Evolutionary conservation across 2,797 vertebrate species (phyloP).

Genomic region (Platalea minor): DNA sequence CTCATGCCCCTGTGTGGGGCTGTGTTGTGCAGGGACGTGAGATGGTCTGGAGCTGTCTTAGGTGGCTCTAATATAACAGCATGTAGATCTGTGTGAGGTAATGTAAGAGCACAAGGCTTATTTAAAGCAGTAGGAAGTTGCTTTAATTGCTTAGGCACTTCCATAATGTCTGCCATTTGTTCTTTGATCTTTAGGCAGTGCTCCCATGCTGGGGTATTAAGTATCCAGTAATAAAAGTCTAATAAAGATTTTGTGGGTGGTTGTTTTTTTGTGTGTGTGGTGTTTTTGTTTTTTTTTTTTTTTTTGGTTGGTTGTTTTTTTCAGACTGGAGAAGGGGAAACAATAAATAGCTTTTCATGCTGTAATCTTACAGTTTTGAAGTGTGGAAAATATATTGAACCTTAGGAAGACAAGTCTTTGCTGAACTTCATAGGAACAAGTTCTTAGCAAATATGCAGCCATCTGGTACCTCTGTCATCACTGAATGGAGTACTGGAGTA

Average conservation of each 20-base stretch:
- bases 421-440: neutral
- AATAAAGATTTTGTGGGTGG: neutral
- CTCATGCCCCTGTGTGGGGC: neutral
- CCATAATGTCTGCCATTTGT: neutral
- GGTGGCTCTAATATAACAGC: neutral
- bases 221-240: neutral
- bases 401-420: neutral
- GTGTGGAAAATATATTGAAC: neutral
- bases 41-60: neutral
- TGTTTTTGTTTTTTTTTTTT: too few species aligned
- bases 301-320: neutral
- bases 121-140: neutral
- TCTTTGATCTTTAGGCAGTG: neutral
- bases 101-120: neutral
- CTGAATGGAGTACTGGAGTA: neutral
- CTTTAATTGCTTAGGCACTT: neutral
- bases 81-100: neutral
- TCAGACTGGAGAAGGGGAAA: neutral
- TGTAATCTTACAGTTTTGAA: conserved; percentile 15
- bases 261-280: too few species aligned
- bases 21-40: neutral
- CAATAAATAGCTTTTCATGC: neutral
- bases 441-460: conserved; percentile 18
- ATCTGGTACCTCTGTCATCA: conserved; percentile 31
- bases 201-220: neutral